Evolutionary conservation across 2,797 vertebrate species (phyloP), one percentile per base, ranked within the genome.

Genomic region (Telmatherina bonti): DNA sequence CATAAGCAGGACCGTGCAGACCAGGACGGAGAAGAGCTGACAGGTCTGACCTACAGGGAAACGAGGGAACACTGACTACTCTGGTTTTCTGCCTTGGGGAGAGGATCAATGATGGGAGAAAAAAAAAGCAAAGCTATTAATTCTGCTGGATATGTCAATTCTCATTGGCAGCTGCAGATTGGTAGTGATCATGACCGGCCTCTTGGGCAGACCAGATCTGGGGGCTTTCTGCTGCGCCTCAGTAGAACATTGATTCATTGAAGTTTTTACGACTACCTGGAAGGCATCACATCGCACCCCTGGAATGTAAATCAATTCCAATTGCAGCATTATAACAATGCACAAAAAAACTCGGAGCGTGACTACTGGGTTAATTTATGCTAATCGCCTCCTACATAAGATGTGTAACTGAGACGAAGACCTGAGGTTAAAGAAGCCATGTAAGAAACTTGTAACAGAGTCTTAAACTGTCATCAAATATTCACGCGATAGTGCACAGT

Each of bases 81-180:
- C 82, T 78, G 68, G 66, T 78, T 75, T 81, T 85, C 78, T 81
- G 87, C 84, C 91, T 77, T 62, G 60, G 53, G 79, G 87, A 67
- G 30, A 65, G 72, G 83, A 92, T 92, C 89, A 89, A 89, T 92
- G 84, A 61, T 72, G 67, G 74, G 69, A 73, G 80, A 72, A 79
- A 87, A n/a, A n/a, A 43, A 88, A 87, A 81, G 76, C 78, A 78
- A 85, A 85, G 87, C 89, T 79, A 91, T 91, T 90, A 89, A 90
- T 93, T 93, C 89, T 86, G 61, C 82, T 64, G 71, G 82, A 89
- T 89, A 79, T 85, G 89, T 92, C 90, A 92, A 89, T 91, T 91
- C 84, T 87, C 84, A 82, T 83, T 79, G 85, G 91, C 12, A 55
- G 62, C 73, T 54, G 62, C 72, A 83, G 88, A 92, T 85, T 90